These are phyloP conservation scores for Clarias pachynema DNA, from an alignment of 2,797 vertebrate genomes.

Conservation along the genomic window DNA sequence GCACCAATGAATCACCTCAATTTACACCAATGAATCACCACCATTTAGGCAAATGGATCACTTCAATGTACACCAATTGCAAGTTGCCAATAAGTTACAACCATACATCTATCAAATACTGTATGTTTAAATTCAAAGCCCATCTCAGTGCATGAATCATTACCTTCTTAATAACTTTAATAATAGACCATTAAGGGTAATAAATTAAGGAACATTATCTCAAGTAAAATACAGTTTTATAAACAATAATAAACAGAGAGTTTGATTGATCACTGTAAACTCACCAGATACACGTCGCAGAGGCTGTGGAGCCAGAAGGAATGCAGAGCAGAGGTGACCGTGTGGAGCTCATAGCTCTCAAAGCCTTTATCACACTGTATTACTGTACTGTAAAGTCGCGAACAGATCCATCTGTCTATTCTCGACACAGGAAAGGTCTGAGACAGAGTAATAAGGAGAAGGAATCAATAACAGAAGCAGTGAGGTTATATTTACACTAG, in stretches of 20 bases:
- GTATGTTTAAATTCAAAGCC: neutral
- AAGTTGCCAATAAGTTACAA: no score
- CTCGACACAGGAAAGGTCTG: constrained; percentile 68
- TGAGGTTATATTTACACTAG: neutral
- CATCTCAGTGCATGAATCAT: neutral
- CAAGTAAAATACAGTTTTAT: neutral
- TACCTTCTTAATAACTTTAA: neutral
- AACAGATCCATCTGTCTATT: constrained; percentile 80
- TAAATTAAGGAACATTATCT: neutral
- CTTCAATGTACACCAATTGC: no score
- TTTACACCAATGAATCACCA: no score
- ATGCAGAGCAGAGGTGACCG: constrained; percentile 69
- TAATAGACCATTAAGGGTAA: neutral
- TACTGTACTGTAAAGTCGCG: constrained; percentile 72
- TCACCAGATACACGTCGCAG: constrained; percentile 87
- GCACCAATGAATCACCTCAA: no score
- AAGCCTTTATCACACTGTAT: constrained; percentile 73
- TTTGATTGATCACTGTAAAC: constrained; percentile 31
- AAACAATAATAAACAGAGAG: neutral
- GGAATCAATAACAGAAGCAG: no score
- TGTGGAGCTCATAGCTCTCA: constrained; percentile 72
- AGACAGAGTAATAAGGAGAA: neutral
- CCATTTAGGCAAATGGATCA: no score
- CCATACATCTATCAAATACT: neutral
- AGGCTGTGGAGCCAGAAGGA: constrained; percentile 81